Evolutionary conservation across 2,888 invertebrate genomes (phyloP), one percentile per base, ranked within the genome.

Genomic region (Amiota communis): DNA sequence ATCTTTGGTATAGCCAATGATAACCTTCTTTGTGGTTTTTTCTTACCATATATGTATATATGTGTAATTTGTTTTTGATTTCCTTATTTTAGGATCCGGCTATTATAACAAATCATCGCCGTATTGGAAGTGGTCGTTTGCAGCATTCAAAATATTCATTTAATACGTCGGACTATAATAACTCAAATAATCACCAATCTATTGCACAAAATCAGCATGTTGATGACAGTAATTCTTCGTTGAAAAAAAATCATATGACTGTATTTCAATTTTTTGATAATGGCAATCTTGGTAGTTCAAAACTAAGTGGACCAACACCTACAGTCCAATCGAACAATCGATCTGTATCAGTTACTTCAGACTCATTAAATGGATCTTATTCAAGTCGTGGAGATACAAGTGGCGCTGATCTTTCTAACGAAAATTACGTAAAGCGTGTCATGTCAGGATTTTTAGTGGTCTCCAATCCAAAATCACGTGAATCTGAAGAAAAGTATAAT

Each of bases 91-190:
- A 87, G 87, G 88, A 88, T 78, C 78, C 87, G 3, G 83, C 86
- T 8, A 83, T 86, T 68, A 86, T 87, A 67, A 77, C 76, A 59
- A 87, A 84, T 77, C 87, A 86, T 64, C 82, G 89, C 48, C 88
- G 88, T 10, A 88, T 88, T 67, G 88, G 88, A 9, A 88, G 89
- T 70, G 89, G 88, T 48, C 89, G 88, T n/a, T 73, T 88, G 10
- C 81, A 83, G 1, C 86, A 87, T 65, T 77, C 79, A 1, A 89
- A 88, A 77, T 88, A 85, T 84, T 78, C 84, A 3, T 80, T 80
- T 57, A 79, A 74, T 67, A 77, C 75, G 17, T 72, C 72, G 63
- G 78, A 78, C 46, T 78, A 75, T 70, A 80, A 78, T 59, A 71
- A 75, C 59, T 15, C 71, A 6, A 77, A 79, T 48, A 77, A 75